Conservation (phyloP, 2,888 invertebrate species). For the Philopedon plagiatum region DNA sequence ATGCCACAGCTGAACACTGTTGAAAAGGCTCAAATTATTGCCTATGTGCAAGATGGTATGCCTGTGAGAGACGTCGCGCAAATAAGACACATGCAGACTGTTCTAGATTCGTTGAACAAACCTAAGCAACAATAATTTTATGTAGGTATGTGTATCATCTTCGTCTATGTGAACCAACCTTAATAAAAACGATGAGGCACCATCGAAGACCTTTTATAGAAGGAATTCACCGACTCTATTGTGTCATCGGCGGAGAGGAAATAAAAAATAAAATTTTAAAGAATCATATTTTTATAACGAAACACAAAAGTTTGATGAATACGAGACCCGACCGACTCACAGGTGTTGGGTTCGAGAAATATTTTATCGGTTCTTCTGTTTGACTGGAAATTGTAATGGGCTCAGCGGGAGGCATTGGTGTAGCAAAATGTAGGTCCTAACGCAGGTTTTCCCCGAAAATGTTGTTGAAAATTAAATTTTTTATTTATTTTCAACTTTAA, state of each 20-base stretch:
- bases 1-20: too few species aligned
- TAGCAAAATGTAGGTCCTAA: too few species aligned
- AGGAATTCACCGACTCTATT: slow-evolving; percentile 38
- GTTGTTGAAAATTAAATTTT: too few species aligned
- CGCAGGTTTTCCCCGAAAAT: too few species aligned
- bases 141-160: background rate
- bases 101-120: too few species aligned
- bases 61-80: too few species aligned
- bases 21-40: too few species aligned
- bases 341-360: slow-evolving; percentile 60
- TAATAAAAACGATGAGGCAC: slow-evolving; percentile 23
- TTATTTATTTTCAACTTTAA: too few species aligned
- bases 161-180: background rate
- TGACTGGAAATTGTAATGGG: slow-evolving; percentile 26
- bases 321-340: slow-evolving; percentile 63
- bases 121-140: too few species aligned
- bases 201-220: slow-evolving; percentile 16
- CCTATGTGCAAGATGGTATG: too few species aligned
- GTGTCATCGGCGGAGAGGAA: slow-evolving; percentile 25
- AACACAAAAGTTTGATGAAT: slow-evolving; percentile 67
- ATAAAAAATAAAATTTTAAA: slow-evolving; percentile 36
- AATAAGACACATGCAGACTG: too few species aligned
- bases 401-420: slow-evolving; percentile 2
- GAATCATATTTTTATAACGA: slow-evolving; percentile 61
- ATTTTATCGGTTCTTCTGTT: slow-evolving; percentile 31